Conservation (phyloP, 2,888 invertebrate species). For the Ophion obscuratus region DNA sequence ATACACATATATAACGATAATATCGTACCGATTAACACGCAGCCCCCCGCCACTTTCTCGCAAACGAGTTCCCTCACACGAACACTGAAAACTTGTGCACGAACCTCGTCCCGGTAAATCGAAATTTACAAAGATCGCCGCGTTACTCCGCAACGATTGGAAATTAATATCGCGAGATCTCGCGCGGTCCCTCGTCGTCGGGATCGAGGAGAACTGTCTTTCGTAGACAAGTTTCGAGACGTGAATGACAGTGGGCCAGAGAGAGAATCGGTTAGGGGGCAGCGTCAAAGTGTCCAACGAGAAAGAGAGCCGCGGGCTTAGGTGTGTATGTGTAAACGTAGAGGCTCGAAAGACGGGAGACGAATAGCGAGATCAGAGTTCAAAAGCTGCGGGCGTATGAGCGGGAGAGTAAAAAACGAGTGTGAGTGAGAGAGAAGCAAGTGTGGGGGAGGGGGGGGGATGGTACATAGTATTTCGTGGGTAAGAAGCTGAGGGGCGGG, state of each 20-base stretch:
- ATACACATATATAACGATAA: background rate
- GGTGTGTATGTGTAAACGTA: conserved; percentile 27
- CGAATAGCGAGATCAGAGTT: conserved; percentile 70
- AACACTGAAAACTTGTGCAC: background rate
- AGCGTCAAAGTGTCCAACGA: conserved; percentile 66
- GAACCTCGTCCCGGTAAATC: background rate
- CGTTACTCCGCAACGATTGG: background rate
- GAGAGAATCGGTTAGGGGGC: conserved; percentile 66
- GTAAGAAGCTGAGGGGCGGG: conserved; percentile 38
- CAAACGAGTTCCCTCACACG: conserved; percentile 18
- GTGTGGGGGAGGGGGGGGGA: conserved; percentile 30
- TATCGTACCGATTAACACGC: conserved; percentile 22
- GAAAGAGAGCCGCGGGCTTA: conserved; percentile 62
- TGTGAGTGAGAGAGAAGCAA: conserved; percentile 11
- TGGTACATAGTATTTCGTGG: conserved; percentile 30
- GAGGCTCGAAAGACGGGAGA: conserved; percentile 67
- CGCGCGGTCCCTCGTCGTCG: conserved; percentile 10
- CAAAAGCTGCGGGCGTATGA: conserved; percentile 69
- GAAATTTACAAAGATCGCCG: background rate
- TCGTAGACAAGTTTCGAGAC: conserved; percentile 80
- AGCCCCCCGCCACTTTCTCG: conserved; percentile 2
- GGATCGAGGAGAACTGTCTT: conserved; percentile 72
- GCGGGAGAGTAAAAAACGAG: conserved; percentile 50
- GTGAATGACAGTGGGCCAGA: conserved; percentile 79
- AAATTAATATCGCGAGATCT: conserved; percentile 25